A percentile compares a stretch with the other conserved stretches of the same genome.
Conservation (phyloP, 2,888 invertebrate genomes). For the Deladenus siricidicola region DNA sequence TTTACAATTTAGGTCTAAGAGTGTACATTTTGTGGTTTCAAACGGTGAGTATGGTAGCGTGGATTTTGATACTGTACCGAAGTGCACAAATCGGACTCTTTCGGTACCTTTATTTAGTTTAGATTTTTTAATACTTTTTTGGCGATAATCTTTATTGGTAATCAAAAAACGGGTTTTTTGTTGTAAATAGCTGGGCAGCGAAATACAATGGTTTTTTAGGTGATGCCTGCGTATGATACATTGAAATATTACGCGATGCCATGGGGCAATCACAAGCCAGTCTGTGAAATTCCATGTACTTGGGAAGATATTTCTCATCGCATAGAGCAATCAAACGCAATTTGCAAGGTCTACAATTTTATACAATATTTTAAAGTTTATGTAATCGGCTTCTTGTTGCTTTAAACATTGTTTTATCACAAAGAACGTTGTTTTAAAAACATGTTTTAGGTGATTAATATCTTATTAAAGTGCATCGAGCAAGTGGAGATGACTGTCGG, state of each 20-base stretch:
- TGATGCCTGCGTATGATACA: constrained; percentile 42
- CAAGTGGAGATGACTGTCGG: background rate
- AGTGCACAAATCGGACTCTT: constrained; percentile 25
- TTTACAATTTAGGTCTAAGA: constrained; percentile 32
- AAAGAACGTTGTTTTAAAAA: background rate
- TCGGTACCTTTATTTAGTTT: background rate
- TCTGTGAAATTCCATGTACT: constrained; percentile 31
- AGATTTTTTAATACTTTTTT: background rate
- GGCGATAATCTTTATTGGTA: background rate
- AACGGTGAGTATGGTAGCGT: constrained; percentile 30
- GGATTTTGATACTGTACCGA: constrained; percentile 18
- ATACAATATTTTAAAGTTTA: background rate
- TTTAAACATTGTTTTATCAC: background rate
- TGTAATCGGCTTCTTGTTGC: background rate
- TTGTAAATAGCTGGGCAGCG: too few relatives aligned
- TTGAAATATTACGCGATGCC: constrained; percentile 43
- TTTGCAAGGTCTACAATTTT: constrained; percentile 5
- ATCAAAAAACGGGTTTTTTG: background rate
- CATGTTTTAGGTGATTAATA: background rate
- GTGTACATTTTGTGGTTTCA: constrained; percentile 32
- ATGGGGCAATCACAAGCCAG: constrained; percentile 49
- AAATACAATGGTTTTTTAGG: constrained; percentile 21
- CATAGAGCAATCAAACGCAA: constrained; percentile 35
- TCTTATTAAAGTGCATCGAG: background rate
- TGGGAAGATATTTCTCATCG: constrained; percentile 40